Percentiles rank a stretch among this genome's conserved stretches.
These are phyloP conservation scores for Camponotus floridanus DNA, from an alignment of 1,140 invertebrate genomes.

Conservation along the genomic window DNA sequence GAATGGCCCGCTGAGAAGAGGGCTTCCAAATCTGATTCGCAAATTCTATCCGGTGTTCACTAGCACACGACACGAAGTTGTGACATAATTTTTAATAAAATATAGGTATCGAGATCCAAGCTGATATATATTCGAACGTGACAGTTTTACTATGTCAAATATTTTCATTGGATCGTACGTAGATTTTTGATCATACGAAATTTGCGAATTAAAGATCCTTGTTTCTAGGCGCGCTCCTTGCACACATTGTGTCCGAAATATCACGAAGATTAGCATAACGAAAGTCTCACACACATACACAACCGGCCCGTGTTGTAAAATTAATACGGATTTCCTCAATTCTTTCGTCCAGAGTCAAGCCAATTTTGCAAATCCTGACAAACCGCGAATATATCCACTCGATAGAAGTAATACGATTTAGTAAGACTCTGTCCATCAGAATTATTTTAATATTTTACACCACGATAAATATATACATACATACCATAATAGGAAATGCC, in stretches of 20 bases:
- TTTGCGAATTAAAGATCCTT: conserved; percentile 79
- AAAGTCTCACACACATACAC: conserved; percentile 16
- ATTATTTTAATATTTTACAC: conserved; percentile 46
- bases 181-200: conserved; percentile 39
- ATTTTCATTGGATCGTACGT: background rate
- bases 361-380: conserved; percentile 51
- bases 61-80: background rate
- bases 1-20: conserved; percentile 85
- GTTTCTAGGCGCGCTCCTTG: conserved; percentile 77
- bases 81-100: background rate
- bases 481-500: conserved; percentile 69
- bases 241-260: conserved; percentile 67
- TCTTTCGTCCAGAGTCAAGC: conserved; percentile 57
- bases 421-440: conserved; percentile 38
- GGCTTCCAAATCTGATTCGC: conserved; percentile 82
- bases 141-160: conserved; percentile 50
- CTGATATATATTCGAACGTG: conserved; percentile 6
- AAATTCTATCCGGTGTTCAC: conserved; percentile 71
- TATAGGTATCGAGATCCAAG: background rate
- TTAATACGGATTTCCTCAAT: conserved; percentile 50
- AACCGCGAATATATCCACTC: conserved; percentile 50
- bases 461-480: conserved; percentile 47
- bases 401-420: conserved; percentile 47
- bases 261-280: conserved; percentile 25
- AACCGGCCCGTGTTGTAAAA: conserved; percentile 46